phyloP scores from a whole-genome alignment of 1,140 invertebrate genomes.

The Papilio polyxenes region DNA sequence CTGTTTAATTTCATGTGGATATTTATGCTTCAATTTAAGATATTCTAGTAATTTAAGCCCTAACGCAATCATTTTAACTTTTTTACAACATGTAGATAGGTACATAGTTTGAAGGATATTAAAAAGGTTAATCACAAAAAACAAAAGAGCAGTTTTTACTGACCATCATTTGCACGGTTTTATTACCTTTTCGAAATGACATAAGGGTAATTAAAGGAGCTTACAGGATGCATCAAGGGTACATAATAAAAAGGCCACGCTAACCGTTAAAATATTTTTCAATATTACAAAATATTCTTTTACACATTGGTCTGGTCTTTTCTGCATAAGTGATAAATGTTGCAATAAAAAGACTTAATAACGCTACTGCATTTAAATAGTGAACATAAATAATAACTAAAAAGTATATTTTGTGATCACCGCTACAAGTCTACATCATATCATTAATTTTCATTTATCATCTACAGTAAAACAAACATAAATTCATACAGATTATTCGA shows the following conservation, averaged over 20 bases:
- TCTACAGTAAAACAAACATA: no score
- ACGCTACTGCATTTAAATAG: no score
- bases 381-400: no score
- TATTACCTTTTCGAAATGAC: constrained; percentile 6
- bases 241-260: constrained; percentile 1
- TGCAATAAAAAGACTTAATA: background rate
- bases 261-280: background rate
- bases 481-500: no score
- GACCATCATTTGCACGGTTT: background rate
- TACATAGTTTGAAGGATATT: background rate
- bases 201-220: background rate
- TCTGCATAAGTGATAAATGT: background rate
- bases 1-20: background rate
- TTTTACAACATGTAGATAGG: background rate
- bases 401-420: no score
- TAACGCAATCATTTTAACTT: background rate
- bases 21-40: background rate
- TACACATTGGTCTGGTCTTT: background rate
- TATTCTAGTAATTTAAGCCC: no score
- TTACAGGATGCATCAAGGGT: constrained; percentile 14
- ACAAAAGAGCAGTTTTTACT: background rate
- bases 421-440: no score
- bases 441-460: no score
- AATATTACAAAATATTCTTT: background rate
- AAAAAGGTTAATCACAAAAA: background rate